Base-by-base conservation (phyloP, 2,797 vertebrate genomes). In the Triplophysa yarkandensis region DNA sequence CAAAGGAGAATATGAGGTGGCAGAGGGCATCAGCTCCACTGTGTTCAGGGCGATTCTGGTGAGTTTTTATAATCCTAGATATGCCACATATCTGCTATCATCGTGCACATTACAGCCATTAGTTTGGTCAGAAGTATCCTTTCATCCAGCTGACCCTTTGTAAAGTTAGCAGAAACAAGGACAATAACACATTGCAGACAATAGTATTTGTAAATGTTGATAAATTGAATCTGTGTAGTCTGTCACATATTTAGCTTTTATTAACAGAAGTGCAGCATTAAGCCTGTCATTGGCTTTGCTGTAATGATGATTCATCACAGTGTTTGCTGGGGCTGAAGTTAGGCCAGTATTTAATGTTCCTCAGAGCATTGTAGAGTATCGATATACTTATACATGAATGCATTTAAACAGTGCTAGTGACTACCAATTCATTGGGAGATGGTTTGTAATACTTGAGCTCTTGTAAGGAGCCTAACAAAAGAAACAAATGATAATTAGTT, bases 31-130 rank as follows among this genome's bases (percentile, higher is more conserved):
- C 88, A 97, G 96, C 80, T 99, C 95, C 55, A 99, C 98, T 27
- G 98, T 99, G 77, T 99, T 99, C 86, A 90, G 98, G 86, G 97
- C 98, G 80, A 98, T 99, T 88, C 86, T 99, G 94, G 98, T 99
- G 78, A 92, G 94, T 89, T 7, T 64, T 10, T 50, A 13, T 28
- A 39, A 39, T 17, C 34, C 25, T n/a, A 2, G 0, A 41, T 4
- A 10, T 14, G n/a, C 64, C 27, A 17, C 34, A 1, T 19, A 25
- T 68, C 39, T n/a, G 44, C 6, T 36, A 6, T 41, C 13, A 9
- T 27, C 6, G 27, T 23, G 14, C 1, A 19, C n/a, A 23, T 50
- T 36, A 28, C 19, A 36, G 41, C 25, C 4, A 23, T 43, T 62
- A 16, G 27, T 50, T 67, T 34, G 8, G 44, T 52, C 25, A 23